phyloP scores from a whole-genome alignment of 2,113 vertebrate genomes.

The Anolis carolinensis region DNA sequence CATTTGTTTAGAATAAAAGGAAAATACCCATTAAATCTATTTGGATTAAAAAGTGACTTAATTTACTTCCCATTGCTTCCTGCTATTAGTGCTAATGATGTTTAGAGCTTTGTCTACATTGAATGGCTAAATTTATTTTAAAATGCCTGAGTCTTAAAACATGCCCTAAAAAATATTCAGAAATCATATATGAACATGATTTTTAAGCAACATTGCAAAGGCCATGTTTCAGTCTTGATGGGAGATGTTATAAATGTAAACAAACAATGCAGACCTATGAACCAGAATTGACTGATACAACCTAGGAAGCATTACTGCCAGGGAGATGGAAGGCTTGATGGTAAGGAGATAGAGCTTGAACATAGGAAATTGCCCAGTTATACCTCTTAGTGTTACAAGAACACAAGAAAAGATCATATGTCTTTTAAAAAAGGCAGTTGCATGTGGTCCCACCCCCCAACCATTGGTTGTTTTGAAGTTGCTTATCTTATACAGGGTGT shows the following conservation, averaged over 20 bases:
- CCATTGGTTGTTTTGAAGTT: neutral
- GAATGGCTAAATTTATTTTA: neutral
- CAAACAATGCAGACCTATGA: no score
- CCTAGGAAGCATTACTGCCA: neutral
- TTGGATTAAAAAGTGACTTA: neutral
- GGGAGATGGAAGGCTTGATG: no score
- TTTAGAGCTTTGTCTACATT: neutral
- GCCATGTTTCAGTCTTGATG: neutral
- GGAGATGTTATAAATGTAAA: neutral
- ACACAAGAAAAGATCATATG: neutral
- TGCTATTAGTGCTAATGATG: neutral
- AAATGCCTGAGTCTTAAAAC: neutral
- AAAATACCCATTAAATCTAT: neutral
- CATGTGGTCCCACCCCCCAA: neutral
- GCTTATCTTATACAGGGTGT: neutral
- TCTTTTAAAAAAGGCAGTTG: neutral
- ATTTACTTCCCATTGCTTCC: neutral
- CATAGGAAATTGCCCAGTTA: neutral
- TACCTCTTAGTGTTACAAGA: neutral
- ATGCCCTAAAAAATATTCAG: neutral
- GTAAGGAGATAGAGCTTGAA: neutral
- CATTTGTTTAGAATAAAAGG: neutral
- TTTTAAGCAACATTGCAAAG: neutral
- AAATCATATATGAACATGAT: neutral
- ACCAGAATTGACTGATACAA: neutral